phyloP scores from a whole-genome alignment of 2,888 invertebrate genomes.

The Acleris cristana region DNA sequence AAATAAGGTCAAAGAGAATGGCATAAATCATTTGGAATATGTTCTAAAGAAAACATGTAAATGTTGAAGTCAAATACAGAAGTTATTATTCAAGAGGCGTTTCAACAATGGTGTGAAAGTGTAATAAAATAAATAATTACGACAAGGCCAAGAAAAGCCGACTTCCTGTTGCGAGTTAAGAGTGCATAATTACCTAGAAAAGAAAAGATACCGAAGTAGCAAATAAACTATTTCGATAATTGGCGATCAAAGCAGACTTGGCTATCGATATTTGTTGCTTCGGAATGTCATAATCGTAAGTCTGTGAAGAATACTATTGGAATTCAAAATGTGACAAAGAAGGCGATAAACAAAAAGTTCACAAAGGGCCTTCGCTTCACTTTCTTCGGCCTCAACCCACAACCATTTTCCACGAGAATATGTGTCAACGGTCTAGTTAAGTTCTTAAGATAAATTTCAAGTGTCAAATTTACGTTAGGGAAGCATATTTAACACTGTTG shows the following conservation, averaged over 20 bases:
- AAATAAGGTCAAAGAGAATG: too few relatives aligned
- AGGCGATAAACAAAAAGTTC: constrained; percentile 54
- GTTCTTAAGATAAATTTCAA: constrained; percentile 48
- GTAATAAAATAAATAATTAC: constrained; percentile 29
- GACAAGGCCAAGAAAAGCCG: constrained; percentile 3
- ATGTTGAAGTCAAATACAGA: constrained; percentile 19
- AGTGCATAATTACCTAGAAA: constrained; percentile 23
- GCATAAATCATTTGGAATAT: neutral
- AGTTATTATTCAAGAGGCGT: constrained; percentile 11
- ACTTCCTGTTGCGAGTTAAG: constrained; percentile 23
- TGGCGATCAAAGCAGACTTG: constrained; percentile 48
- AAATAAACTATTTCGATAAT: constrained; percentile 50
- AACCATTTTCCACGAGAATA: constrained; percentile 38
- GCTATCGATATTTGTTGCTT: constrained; percentile 43
- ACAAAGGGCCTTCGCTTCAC: constrained; percentile 51
- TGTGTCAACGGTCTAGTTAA: constrained; percentile 48
- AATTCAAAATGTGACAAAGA: constrained; percentile 57
- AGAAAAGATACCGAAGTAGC: constrained; percentile 38
- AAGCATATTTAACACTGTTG: constrained; percentile 35
- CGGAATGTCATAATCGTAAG: constrained; percentile 54
- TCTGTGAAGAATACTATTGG: constrained; percentile 62
- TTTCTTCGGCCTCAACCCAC: constrained; percentile 58
- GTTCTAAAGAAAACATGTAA: constrained; percentile 23
- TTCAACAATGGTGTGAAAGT: constrained; percentile 34
- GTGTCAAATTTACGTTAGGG: constrained; percentile 49